phyloP scores from a whole-genome alignment of 2,797 vertebrate species.

The Myripristis jacobus region DNA sequence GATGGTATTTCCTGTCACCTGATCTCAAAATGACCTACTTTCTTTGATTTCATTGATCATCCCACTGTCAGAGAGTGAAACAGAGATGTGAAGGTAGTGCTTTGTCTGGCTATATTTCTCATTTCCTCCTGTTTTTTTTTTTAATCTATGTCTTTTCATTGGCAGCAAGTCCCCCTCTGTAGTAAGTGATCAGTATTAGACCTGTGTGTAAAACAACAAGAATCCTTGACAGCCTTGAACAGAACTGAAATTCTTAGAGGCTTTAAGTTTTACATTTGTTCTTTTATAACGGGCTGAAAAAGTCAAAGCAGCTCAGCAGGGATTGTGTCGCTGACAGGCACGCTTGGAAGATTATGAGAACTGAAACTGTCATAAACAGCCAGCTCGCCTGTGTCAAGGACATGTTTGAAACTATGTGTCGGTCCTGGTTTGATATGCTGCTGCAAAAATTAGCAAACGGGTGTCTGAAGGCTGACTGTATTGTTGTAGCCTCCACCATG shows the following conservation, averaged over 20 bases:
- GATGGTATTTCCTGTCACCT: background rate
- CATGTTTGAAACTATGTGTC: background rate
- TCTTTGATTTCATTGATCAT: background rate
- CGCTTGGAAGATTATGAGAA: constrained; percentile 2
- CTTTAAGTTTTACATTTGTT: constrained; percentile 29
- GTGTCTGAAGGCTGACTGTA: background rate
- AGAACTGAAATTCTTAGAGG: constrained; percentile 6
- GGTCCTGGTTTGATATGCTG: background rate
- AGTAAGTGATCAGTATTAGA: constrained; percentile 45
- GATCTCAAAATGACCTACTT: background rate
- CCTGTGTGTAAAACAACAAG: constrained; percentile 48
- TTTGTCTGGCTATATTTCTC: constrained; percentile 11
- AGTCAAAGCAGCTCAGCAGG: constrained; percentile 11
- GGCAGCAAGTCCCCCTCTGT: constrained; percentile 21
- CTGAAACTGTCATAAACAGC: background rate
- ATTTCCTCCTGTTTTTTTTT: background rate
- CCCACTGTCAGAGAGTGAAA: background rate
- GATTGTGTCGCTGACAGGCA: constrained; percentile 18
- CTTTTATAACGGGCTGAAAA: constrained; percentile 24
- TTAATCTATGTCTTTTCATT: constrained; percentile 47
- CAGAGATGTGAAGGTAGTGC: constrained; percentile 16
- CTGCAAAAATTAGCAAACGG: background rate
- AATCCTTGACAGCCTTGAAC: constrained; percentile 51
- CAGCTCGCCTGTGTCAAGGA: background rate
- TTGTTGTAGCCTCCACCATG: background rate